Base-by-base conservation (phyloP, 1,140 invertebrate species). In the Aphelinus atriplicis region DNA sequence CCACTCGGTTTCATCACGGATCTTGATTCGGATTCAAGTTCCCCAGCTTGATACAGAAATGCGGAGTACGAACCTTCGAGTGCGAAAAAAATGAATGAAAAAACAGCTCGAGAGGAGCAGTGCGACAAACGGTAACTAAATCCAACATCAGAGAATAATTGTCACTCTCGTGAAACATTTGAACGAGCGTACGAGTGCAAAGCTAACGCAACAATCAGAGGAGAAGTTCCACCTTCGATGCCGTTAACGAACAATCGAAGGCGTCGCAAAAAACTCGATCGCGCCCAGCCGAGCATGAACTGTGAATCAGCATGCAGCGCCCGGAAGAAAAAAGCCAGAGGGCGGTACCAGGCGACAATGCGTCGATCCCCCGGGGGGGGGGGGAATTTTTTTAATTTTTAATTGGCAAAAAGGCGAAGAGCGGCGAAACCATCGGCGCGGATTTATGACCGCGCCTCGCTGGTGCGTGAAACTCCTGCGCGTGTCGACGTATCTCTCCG, bases 371-470 rank as follows among this genome's bases (percentile, higher is more conserved):
- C 4, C 45, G 45, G 62, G 62, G 45, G 62, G 45, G 62, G 43
- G 77, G 81, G 78, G 73, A 79, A 81, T 85, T 83, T 86, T 86
- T 85, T 87, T 86, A 86, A 86, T 87, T 87, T 88, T 88, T 86
- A 88, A 87, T 88, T 87, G 84, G 85, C 78, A 84, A 85, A 85
- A 85, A 85, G 78, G 78, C 26, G 26, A 26, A 26, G 26, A 26
- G 26, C 26, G 26, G 26, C 26, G 26, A 26, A 26, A 26, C 26
- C 26, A 83, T 79, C 53, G 80, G 77, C n/a, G 7, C 51, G 74
- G 55, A 80, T 81, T 80, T 80, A 67, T 3, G 51, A 64, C 63
- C 47, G 9, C 47, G 1, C 7, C 2, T 46, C 3, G n/a, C 26
- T 45, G 47, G 42, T 65, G 63, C 47, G 3, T 7, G n/a, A 50